Evolutionary conservation across 2,797 vertebrate species (phyloP).

Genomic region (Smutsia gigantea): DNA sequence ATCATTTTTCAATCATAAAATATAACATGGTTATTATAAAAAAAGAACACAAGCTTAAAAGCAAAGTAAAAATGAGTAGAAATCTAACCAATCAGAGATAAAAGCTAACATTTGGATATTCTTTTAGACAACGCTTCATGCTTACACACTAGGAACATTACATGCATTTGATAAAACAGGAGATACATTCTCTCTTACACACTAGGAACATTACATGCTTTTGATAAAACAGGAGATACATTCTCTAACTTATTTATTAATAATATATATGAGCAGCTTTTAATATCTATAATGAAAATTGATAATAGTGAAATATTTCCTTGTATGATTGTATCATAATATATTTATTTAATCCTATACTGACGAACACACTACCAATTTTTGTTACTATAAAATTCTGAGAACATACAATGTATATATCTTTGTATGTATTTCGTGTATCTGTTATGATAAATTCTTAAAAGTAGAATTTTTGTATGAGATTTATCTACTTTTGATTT

Average conservation of each 20-base stretch:
- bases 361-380: background rate
- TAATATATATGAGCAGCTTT: background rate
- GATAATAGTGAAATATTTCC: background rate
- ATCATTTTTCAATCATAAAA: background rate
- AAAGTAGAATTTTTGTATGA: background rate
- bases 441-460: background rate
- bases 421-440: background rate
- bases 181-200: background rate
- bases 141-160: background rate
- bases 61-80: background rate
- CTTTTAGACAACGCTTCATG: background rate
- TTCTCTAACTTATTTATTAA: background rate
- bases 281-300: background rate
- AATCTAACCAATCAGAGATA: background rate
- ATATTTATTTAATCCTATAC: background rate
- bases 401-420: background rate
- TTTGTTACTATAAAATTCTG: slow-evolving; percentile 1
- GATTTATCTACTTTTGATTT: slow-evolving; percentile 17
- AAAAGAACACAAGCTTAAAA: background rate
- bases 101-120: background rate
- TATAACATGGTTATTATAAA: background rate
- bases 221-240: background rate
- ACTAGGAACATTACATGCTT: background rate
- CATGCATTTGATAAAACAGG: background rate
- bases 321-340: background rate